Evolutionary conservation across 2,113 vertebrate genomes (phyloP), one percentile per base, ranked within the genome.

Genomic region (Cheirogaleus medius): DNA sequence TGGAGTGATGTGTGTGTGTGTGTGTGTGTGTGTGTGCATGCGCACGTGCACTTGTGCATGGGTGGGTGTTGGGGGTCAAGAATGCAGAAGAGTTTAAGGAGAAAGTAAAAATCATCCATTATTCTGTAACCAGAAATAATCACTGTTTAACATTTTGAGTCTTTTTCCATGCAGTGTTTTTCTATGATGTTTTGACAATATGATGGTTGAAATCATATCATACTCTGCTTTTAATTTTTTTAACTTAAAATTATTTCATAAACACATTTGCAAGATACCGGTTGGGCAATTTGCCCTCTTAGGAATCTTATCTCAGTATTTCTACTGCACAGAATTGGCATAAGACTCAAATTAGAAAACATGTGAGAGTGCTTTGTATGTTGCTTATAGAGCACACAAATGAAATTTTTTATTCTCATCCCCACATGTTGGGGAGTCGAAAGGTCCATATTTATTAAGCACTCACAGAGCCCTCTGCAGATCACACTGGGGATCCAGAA

Each of bases 81-180:
- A 54, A 80, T 82, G 66, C 39, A 92, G 60, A 90, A 17, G 6
- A 76, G 18, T 71, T 8, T 63, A 49, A 64, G 84, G 39, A 90
- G 29, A 85, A 80, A 92, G 80, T 49, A 87, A 94, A 90, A 94
- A 74, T 54, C 17, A 44, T 54, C n/a, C 52, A 54, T 93, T 87
- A 89, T 83, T 97, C 76, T 82, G 34, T 8, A 90, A 15, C 20
- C 39, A 78, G 34, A 92, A 97, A 96, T 85, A 89, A 95, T 23
- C 18, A 29, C n/a, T 64, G 69, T 39, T 39, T 95, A 96, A 64
- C 78, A 87, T 96, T 95, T 83, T 94, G 37, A 17, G 39, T 87
- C 69, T 56, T 91, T 95, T 77, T 44, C 21, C 34, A 37, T 66
- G 49, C 49, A 86, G 12, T 82, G 54, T 93, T 96, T 97, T 86